phyloP scores from a whole-genome alignment of 2,888 invertebrate genomes.

The Petrophora chlorosata region DNA sequence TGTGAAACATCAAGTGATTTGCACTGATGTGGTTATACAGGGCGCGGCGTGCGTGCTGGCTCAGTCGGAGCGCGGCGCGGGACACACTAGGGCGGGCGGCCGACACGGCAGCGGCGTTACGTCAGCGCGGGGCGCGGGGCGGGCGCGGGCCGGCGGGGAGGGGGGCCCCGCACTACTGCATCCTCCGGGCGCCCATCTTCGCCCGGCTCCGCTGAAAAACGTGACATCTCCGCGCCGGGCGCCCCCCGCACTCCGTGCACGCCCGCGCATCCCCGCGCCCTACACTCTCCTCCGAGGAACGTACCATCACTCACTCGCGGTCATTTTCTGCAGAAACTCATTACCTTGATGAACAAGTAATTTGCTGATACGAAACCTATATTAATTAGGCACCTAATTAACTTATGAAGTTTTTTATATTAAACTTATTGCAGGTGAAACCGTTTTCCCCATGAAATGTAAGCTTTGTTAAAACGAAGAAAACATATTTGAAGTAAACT shows the following conservation, averaged over 20 bases:
- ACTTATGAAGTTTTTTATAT: conserved; percentile 15
- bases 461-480: too few relatives aligned
- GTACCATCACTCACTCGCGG: conserved; percentile 55
- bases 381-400: conserved; percentile 21
- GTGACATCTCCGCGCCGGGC: conserved; percentile 66
- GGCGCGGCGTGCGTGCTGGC: conserved; percentile 69
- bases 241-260: conserved; percentile 43
- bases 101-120: conserved; percentile 79
- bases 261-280: conserved; percentile 29
- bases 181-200: conserved; percentile 75
- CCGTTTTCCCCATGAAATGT: background rate
- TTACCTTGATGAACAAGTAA: conserved; percentile 49
- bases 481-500: too few relatives aligned
- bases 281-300: conserved; percentile 42
- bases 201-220: conserved; percentile 70
- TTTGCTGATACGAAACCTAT: conserved; percentile 23
- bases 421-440: background rate
- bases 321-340: conserved; percentile 58
- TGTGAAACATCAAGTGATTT: conserved; percentile 77
- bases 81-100: conserved; percentile 80
- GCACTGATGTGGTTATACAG: conserved; percentile 69
- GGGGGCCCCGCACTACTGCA: conserved; percentile 76
- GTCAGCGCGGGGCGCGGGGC: conserved; percentile 73
- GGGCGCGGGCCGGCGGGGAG: conserved; percentile 41
- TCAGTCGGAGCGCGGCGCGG: conserved; percentile 78